These are phyloP conservation scores for Chrysina gloriosa DNA, from an alignment of 2,888 invertebrate species.

Conservation along the genomic window DNA sequence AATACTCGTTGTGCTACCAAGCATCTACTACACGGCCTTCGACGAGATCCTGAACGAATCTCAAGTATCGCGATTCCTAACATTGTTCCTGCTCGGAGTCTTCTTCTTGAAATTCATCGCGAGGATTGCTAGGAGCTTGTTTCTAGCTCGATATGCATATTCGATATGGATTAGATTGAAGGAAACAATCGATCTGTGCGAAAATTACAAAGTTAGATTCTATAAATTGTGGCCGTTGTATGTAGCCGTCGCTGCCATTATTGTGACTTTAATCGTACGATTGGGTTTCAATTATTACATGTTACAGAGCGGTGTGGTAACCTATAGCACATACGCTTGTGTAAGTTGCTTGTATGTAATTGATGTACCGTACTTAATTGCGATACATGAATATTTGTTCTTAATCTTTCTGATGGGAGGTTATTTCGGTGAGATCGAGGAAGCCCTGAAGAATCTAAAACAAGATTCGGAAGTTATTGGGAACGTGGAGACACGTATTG, in stretches of 20 bases:
- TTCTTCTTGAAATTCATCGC: neutral
- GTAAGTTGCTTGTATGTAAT: neutral
- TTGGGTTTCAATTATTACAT: neutral
- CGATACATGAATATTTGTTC: neutral
- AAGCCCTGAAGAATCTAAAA: neutral
- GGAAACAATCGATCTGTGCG: neutral
- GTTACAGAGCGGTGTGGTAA: neutral
- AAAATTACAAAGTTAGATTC: neutral
- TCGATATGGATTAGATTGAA: neutral
- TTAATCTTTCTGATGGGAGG: neutral
- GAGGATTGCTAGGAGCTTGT: neutral
- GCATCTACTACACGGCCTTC: neutral
- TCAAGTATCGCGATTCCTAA: neutral
- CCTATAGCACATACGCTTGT: neutral
- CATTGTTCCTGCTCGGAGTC: neutral
- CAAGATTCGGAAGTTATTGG: neutral
- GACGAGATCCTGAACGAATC: neutral
- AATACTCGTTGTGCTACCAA: neutral
- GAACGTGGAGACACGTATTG: neutral
- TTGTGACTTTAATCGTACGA: neutral
- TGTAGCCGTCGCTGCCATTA: neutral
- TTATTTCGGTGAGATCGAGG: neutral
- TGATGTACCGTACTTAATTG: neutral
- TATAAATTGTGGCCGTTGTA: neutral
- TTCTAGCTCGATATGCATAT: neutral